Conservation (phyloP, 2,113 vertebrate species). For the Manacus vitellinus region DNA sequence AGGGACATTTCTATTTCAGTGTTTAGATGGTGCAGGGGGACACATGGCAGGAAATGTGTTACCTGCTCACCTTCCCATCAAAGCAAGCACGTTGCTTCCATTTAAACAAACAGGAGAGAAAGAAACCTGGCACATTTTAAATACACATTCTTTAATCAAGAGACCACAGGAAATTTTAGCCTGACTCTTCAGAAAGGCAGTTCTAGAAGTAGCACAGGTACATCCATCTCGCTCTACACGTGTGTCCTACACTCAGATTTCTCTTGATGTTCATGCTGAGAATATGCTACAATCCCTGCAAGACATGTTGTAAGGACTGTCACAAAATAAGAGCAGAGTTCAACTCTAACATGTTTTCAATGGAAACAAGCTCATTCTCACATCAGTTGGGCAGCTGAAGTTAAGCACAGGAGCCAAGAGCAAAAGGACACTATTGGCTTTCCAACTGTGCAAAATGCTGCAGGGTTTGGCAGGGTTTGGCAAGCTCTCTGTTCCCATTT, state of each 20-base stretch:
- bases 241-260: not conserved
- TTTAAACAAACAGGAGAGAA: not conserved
- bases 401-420: not conserved
- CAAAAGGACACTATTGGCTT: not conserved
- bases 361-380: not conserved
- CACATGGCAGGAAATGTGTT: not conserved
- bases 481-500: not conserved
- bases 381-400: not conserved
- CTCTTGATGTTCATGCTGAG: not conserved
- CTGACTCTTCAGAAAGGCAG: not conserved
- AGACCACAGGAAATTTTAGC: not conserved
- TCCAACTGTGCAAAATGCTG: not conserved
- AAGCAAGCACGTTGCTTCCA: not conserved
- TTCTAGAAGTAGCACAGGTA: not conserved
- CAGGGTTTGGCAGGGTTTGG: not conserved
- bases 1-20: not conserved
- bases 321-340: not conserved
- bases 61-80: not conserved
- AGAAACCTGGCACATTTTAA: not conserved
- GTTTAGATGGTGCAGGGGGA: not conserved
- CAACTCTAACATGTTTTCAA: not conserved
- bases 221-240: not conserved
- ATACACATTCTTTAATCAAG: not conserved
- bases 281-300: not conserved
- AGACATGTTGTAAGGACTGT: not conserved